Percentiles rank a stretch among this genome's conserved stretches.
Evolutionary conservation across 2,888 invertebrate species (phyloP).

Genomic region (Eupsilia transversa): DNA sequence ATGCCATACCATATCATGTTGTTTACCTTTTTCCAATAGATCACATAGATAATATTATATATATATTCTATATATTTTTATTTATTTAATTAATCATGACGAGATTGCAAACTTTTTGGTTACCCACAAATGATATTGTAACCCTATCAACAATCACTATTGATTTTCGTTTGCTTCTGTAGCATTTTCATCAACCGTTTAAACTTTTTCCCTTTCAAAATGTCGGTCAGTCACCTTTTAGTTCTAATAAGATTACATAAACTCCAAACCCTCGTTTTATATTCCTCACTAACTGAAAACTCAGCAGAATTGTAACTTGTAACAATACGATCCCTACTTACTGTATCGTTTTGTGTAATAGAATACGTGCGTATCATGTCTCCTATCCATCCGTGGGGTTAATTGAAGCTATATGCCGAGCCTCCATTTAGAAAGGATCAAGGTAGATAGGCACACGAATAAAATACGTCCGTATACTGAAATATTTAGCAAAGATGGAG

Average conservation of each 20-base stretch:
- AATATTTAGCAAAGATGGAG: constrained; percentile 3
- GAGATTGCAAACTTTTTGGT: constrained; percentile 13
- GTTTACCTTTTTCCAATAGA: constrained; percentile 11
- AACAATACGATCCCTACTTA: constrained; percentile 2
- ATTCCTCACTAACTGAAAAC: neutral
- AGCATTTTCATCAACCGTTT: constrained; percentile 7
- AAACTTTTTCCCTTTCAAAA: neutral
- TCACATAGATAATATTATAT: no score
- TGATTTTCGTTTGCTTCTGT: neutral
- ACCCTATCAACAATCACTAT: neutral
- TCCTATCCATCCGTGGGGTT: constrained; percentile 30
- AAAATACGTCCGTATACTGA: neutral
- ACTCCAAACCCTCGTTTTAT: constrained; percentile 12
- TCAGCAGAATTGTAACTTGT: constrained; percentile 19
- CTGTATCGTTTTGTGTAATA: constrained; percentile 36
- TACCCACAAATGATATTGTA: neutral
- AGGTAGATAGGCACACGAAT: constrained; percentile 7
- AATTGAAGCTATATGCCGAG: constrained; percentile 27
- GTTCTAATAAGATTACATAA: constrained; percentile 34
- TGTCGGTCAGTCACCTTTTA: neutral
- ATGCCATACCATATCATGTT: no score
- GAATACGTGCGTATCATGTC: constrained; percentile 44
- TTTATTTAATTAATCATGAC: no score
- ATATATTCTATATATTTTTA: no score
- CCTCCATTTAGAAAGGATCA: constrained; percentile 43